Evolutionary conservation across 2,888 invertebrate genomes (phyloP), one percentile per base, ranked within the genome.

Genomic region (Ptilodon capucinus): DNA sequence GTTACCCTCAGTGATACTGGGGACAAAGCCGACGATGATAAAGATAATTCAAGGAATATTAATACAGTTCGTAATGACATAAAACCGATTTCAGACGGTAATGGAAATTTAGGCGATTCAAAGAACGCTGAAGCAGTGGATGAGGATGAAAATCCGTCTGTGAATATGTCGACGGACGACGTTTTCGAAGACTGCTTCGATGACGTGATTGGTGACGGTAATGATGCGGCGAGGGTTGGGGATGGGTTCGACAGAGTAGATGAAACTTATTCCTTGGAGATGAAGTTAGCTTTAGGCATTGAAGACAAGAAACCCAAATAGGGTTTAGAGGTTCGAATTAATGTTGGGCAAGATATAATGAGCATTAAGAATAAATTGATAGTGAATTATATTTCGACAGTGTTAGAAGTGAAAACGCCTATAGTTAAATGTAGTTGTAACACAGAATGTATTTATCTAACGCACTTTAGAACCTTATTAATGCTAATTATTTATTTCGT

Each of bases 201-300:
- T 36, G 76, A 76, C 44, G 50, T 59, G 6, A 54, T 25, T 11
- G 23, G 9, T 18, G 48, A 41, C n/a, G 57, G 48, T 46, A 42
- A 48, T 54, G 13, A 49, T 46, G 3, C n/a, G 7, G 17, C 4
- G 4, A 60, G 56, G 4, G 56, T 50, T 0, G 48, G 52, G 21
- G 54, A 51, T 6, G 61, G 68, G 1, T 81, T 77, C 48, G 64
- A 74, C 53, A 68, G 77, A 7, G 68, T 76, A 1, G 79, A 75
- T 34, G 83, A 84, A 56, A 85, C 76, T 45, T 84, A 83, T 57
- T 84, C 88, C 4, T 57, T 91, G 38, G 91, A 91, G 70, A 91
- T 91, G 91, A 87, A 88, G 57, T 49, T 86, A 40, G 85, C 83
- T 41, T 67, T 86, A 61, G 83, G 79, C 3, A 75, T 81, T 57